Base-by-base conservation (phyloP, 2,888 invertebrate genomes). In the Bedellia somnulentella region DNA sequence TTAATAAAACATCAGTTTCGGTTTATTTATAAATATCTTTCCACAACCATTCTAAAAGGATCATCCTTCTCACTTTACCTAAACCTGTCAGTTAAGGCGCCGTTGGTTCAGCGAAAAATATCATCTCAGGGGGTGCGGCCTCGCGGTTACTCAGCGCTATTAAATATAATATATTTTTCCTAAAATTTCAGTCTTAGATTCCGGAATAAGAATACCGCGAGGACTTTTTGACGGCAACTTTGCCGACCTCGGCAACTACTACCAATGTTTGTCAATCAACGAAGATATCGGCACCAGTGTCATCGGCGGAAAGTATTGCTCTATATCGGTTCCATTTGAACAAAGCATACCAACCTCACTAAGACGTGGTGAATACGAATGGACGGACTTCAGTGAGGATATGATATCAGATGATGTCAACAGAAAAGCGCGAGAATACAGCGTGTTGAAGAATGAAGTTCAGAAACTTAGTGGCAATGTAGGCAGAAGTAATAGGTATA, bases 221-320 rank as follows among this genome's bases (percentile, higher is more conserved):
- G 32, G 35, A 13, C 23, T 35, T 4, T 16, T 32, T 3, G 18
- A 10, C 4, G 29, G 29, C 2, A 35, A 35, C 24, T 9, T 32
- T 3, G 29, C 9, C 6, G 32, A 35, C 27, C 25, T 28, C 11
- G 35, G 35, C 16, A 29, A 32, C 27, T 35, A 27, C 21, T 26
- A 32, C 29, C 32, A 35, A 21, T 35, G 35, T 13, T 26, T 35
- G 1, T 23, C 14, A 4, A 35, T 35, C 16, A 27, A 14, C 11
- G 15, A 30, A 8, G 21, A 32, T 14, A 16, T 13, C 8, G 26
- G 18, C 9, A 21, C 10, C 5, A 14, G 4, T 4, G 3, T 16
- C 15, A 32, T 32, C 2, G 11, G 16, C 9, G 35, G 35, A 18
- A 35, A 35, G 24, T 35, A 35, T 24, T 50, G 52, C 27, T 38